Evolutionary conservation across 2,113 vertebrate genomes (phyloP), one percentile per base, ranked within the genome.

Genomic region (Equus quagga): DNA sequence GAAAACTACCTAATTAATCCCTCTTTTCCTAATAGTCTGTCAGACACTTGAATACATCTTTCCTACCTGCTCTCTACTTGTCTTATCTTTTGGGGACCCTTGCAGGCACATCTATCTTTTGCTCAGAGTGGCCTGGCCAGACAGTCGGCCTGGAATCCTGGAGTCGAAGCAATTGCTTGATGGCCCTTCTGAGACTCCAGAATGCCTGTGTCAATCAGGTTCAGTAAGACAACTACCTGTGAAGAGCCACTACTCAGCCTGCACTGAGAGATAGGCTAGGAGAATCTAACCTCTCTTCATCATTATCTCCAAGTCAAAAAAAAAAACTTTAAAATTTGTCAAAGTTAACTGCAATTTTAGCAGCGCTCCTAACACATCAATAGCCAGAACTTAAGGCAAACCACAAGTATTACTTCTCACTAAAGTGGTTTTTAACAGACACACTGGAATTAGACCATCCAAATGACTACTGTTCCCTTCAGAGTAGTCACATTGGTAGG

Each of bases 271-370:
- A 76, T 18, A 88, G 19, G 11, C n/a, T 19, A 67, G 33, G 31
- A 60, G 18, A 82, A 82, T 88, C 26, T 62, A 82, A 36, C 33
- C 21, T 69, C 60, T 87, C 21, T 69, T 87, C 76, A 83, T 41
- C 86, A 91, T 31, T 86, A 84, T 69, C 76, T 76, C 44, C n/a
- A 69, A 69, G 51, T 88, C 17, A 92, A 60, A 76, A 88, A 76
- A 76, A 51, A 91, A 15, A 31, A 21, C 41, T 76, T 94, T 46
- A 69, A 81, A 91, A 56, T 54, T 67, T 87, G 28, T 91, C 92
- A 73, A 54, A n/a, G 72, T 73, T 70, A 85, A 41, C 36, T 41
- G 8, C 65, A 69, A 67, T 82, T 91, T 81, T 88, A 62, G 56
- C 73, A 86, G 28, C 76, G 75, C 13, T 75, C 28, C 58, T 21